Evolutionary conservation across 2,888 invertebrate species (phyloP), one percentile per base, ranked within the genome.

Genomic region (Drosophila imparisetae): DNA sequence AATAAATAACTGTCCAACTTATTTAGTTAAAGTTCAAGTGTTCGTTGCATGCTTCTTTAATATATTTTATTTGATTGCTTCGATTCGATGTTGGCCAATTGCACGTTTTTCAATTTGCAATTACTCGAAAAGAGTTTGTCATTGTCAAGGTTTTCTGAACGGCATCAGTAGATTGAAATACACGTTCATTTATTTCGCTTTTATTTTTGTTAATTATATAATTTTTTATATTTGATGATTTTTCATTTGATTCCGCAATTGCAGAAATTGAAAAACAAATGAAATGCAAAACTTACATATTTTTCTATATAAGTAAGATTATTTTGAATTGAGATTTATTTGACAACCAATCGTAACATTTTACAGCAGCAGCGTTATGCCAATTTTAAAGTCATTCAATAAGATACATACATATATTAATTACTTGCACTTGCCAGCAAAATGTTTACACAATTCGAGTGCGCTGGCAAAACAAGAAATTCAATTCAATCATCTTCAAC

Each of bases 91-190:
- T 72, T 54, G 50, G 34, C 52, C 72, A 68, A 70, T 72, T 75
- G 78, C 86, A 89, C 89, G 89, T 83, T 89, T 86, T 85, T 77
- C 85, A 79, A 86, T 89, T 89, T 79, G 80, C 86, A 85, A 86
- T 89, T 86, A 86, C 66, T 66, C 52, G 54, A n/a, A 67, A 67
- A 61, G 61, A 67, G 73, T 78, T 72, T 84, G 77, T 76, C 86
- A 86, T 79, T 83, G 86, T 60, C 86, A 86, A 86, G 86, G 86
- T 71, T 84, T 58, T 61, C 29, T 57, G 50, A 64, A 65, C 53
- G 62, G 57, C 70, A 62, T 34, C 49, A 52, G 52, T 57, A 57
- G 70, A 77, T 75, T 57, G 45, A 63, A 85, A 69, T 69, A 55
- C 63, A 60, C 42, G 52, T 65, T 67, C 60, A 64, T 71, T 68